A percentile compares a stretch with the other conserved stretches of the same genome.
These are phyloP conservation scores for Oncorhynchus gorbuscha DNA, from an alignment of 2,113 vertebrate genomes.

Conservation along the genomic window DNA sequence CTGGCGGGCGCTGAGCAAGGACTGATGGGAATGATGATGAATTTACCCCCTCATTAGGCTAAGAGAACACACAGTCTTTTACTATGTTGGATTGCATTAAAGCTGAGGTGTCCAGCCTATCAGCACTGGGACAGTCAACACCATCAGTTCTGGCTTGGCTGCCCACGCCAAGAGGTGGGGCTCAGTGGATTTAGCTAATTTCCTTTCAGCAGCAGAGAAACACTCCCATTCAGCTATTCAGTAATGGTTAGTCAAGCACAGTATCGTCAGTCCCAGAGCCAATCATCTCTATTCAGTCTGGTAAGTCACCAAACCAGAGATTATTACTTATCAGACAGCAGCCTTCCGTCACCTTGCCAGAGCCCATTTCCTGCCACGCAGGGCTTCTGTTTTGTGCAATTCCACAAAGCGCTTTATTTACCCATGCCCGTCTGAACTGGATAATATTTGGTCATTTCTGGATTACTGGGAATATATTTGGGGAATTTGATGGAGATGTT, in stretches of 20 bases:
- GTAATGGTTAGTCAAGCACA: neutral
- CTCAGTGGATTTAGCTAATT: neutral
- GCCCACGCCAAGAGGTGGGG: neutral
- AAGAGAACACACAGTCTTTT: slow-evolving; percentile 14
- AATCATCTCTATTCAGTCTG: neutral
- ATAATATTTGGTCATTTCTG: neutral
- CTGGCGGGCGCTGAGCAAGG: slow-evolving; percentile 38
- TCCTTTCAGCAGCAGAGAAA: slow-evolving; percentile 2
- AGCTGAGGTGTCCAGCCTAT: neutral
- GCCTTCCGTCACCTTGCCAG: neutral
- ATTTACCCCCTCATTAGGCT: slow-evolving; percentile 43
- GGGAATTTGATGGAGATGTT: neutral
- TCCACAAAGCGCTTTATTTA: neutral
- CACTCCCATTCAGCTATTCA: neutral
- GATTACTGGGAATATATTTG: neutral
- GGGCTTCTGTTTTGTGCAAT: neutral
- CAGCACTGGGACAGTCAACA: neutral
- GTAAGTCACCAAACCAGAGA: neutral
- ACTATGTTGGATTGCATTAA: neutral
- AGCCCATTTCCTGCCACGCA: neutral
- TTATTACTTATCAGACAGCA: neutral
- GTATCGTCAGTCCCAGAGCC: neutral
- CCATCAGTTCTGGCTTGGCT: neutral
- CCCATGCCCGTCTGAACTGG: neutral
- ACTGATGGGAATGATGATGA: slow-evolving; percentile 37